These are phyloP conservation scores for Montipora foliosa DNA, from an alignment of 64 coral and sea anemone genomes.

Conservation along the genomic window DNA sequence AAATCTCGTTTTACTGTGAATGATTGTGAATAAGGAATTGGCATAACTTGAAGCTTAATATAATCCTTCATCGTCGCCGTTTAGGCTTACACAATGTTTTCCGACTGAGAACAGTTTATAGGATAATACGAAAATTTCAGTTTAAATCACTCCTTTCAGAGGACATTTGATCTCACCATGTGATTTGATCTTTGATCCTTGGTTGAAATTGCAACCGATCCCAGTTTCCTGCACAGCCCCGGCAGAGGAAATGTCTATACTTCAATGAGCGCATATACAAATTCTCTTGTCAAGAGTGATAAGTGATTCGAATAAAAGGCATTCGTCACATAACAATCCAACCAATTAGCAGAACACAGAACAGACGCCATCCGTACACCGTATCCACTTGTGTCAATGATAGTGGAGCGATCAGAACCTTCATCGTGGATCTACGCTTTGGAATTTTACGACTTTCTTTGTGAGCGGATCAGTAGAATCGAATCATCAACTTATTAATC, in stretches of 20 bases:
- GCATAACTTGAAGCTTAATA: no score
- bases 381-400: not conserved
- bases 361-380: not conserved
- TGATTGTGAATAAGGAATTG: not conserved
- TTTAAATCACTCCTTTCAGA: not conserved
- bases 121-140: slow-evolving; percentile 24
- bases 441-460: not conserved
- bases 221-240: not conserved
- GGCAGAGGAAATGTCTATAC: slow-evolving; percentile 41
- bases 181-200: not conserved
- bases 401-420: not conserved
- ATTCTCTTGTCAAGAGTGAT: slow-evolving; percentile 46
- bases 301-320: slow-evolving; percentile 38
- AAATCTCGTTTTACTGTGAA: not conserved
- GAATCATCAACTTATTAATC: slow-evolving; percentile 19
- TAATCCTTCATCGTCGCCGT: not conserved
- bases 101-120: not conserved
- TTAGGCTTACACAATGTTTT: slow-evolving; percentile 16
- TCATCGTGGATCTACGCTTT: not conserved
- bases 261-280: slow-evolving; percentile 44
- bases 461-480: not conserved
- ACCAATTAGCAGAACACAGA: not conserved
- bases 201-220: not conserved
- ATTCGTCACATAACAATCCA: slow-evolving; percentile 44
- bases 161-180: slow-evolving; percentile 7